phyloP scores from a whole-genome alignment of 92 coral and sea anemone species.

The Pocillopora meandrina region DNA sequence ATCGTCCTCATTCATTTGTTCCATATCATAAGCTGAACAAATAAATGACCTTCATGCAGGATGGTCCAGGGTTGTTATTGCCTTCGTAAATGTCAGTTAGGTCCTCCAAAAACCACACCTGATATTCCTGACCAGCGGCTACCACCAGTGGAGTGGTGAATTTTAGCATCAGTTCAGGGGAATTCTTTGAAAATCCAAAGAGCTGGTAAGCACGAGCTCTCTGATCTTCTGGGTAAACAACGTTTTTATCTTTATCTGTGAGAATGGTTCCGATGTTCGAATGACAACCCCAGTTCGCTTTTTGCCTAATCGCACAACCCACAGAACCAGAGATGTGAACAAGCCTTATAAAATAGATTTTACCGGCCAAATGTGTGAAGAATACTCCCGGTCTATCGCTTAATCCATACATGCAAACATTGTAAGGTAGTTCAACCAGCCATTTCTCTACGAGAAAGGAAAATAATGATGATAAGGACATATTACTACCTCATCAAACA shows the following conservation, averaged over 20 bases:
- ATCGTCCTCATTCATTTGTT: too few species aligned
- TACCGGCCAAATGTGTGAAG: neutral
- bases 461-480: too few species aligned
- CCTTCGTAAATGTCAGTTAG: neutral
- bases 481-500: too few species aligned
- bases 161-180: neutral
- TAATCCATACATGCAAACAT: neutral
- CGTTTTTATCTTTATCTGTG: neutral
- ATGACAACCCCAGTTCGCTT: neutral
- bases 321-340: neutral
- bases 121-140: neutral
- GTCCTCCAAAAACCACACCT: neutral
- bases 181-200: neutral
- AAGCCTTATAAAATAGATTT: neutral
- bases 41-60: neutral
- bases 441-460: neutral
- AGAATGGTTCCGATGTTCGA: neutral
- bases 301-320: neutral
- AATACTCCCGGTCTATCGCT: neutral
- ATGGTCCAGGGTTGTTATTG: neutral
- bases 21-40: too few species aligned
- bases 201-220: neutral
- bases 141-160: neutral
- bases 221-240: neutral
- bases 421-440: neutral